Evolutionary conservation across 2,888 invertebrate species (phyloP), one percentile per base, ranked within the genome.

Genomic region (Caenorhabditis zanzibari): DNA sequence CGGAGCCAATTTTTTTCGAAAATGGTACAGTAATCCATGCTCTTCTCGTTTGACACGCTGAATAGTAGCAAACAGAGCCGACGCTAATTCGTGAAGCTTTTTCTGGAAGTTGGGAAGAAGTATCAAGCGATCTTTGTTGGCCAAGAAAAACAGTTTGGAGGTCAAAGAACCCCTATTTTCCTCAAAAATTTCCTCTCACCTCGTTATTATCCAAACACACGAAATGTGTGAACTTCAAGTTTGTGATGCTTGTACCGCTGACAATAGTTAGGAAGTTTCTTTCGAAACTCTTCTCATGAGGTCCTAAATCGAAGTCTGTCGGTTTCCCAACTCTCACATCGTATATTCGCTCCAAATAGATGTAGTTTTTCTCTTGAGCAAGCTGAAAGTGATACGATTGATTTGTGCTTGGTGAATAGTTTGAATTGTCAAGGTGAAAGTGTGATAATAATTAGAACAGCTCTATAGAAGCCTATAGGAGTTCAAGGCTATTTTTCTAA

Each of bases 11-110:
- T 87, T 75, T 69, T 88, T 86, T 41, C 85, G 77, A 38, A 90
- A 76, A 63, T 90, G 86, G 71, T 84, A 88, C 32, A 88, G 54
- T 44, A 89, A 75, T 28, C 88, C 88, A 58, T 90, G 90, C 59
- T 90, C 87, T 41, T 87, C 85, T 22, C 77, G 71, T 26, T 84
- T 63, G 16, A 84, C 81, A 22, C 76, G 81, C n/a, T 73, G 82
- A 9, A 87, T 83, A 54, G 80, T 66, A 47, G 68, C 54, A 66
- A 85, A 89, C 47, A 90, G 63, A 12, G 74, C 63, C 10, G 84
- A 49, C 4, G 85, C 77, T 80, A 89, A 84, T 9, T 76, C 22
- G 16, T 61, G 61, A 1, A 81, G 63, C 16, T 38, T 47, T 68
- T 66, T 63, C 77, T 83, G 61, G 22, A 82, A 52, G 0, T 58